Conservation (phyloP, 2,888 invertebrate genomes). For the Tetrapedia diversipes region DNA sequence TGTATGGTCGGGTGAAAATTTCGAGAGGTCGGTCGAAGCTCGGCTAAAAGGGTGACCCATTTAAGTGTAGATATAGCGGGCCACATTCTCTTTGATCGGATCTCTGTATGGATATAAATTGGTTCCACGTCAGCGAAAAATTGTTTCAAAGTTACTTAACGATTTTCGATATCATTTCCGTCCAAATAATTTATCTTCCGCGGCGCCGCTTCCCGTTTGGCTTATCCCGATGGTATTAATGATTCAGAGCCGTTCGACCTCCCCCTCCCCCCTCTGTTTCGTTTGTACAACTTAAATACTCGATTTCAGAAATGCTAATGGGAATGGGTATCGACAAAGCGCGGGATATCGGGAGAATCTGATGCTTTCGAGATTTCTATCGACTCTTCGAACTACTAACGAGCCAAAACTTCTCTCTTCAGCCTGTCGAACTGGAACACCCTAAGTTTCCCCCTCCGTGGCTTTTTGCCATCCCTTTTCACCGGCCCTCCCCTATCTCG, state of each 20-base stretch:
- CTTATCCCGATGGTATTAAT: too few species aligned
- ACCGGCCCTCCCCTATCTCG: slow-evolving; percentile 37
- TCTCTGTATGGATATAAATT: slow-evolving; percentile 28
- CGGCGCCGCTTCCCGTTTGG: too few species aligned
- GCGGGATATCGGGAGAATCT: slow-evolving; percentile 56
- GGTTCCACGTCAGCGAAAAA: slow-evolving; percentile 31
- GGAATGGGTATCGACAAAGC: slow-evolving; percentile 28
- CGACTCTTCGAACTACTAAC: slow-evolving; percentile 74
- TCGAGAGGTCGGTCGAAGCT: neutral
- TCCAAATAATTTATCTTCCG: slow-evolving; percentile 7
- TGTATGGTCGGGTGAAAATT: slow-evolving; percentile 20
- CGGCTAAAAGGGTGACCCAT: slow-evolving; percentile 26
- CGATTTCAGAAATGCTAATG: neutral
- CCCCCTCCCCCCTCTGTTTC: too few species aligned
- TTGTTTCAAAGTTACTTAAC: slow-evolving; percentile 38
- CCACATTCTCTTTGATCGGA: slow-evolving; percentile 30
- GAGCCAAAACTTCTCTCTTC: slow-evolving; percentile 71
- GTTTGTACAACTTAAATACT: neutral
- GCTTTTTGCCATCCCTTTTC: slow-evolving; percentile 46
- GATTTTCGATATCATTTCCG: slow-evolving; percentile 44
- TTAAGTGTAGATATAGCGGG: slow-evolving; percentile 19
- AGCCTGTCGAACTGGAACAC: slow-evolving; percentile 62
- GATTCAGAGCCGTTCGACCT: neutral
- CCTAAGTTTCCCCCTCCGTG: slow-evolving; percentile 47
- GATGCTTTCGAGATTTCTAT: slow-evolving; percentile 64